phyloP scores from a whole-genome alignment of 2,113 vertebrate genomes.

The Vanacampus margaritifer region DNA sequence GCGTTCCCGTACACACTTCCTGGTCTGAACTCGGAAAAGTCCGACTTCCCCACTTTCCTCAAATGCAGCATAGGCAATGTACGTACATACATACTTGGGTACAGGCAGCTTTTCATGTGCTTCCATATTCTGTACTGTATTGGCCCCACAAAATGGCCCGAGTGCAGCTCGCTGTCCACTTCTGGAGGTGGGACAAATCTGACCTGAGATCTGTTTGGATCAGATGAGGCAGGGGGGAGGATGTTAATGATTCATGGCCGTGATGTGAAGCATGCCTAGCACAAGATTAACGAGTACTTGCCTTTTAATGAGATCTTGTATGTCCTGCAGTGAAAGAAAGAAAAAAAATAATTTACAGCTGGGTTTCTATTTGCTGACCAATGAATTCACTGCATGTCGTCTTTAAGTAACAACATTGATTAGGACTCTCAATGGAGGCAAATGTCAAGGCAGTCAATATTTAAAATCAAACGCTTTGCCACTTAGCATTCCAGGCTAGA shows the following conservation, averaged over 20 bases:
- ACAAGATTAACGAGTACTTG: constrained; percentile 33
- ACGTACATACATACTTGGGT: constrained; percentile 74
- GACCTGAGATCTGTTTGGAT: constrained; percentile 62
- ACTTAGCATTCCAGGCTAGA: neutral
- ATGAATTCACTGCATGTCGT: constrained; percentile 2
- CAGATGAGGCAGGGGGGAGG: constrained; percentile 8
- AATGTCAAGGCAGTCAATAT: constrained; percentile 45
- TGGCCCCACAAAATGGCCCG: constrained; percentile 70
- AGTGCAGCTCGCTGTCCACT: constrained; percentile 60
- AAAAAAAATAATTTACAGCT: too few species aligned
- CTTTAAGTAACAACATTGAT: constrained; percentile 57
- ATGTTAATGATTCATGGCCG: constrained; percentile 1
- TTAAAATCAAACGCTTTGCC: constrained; percentile 28
- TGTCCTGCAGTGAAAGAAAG: constrained; percentile 62
- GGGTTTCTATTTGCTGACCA: constrained; percentile 20
- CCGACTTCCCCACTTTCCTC: too few species aligned
- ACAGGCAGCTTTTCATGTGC: constrained; percentile 73
- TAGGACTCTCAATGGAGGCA: constrained; percentile 31
- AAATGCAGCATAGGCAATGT: too few species aligned
- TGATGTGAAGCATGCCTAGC: constrained; percentile 2
- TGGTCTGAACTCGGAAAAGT: too few species aligned
- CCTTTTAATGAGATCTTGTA: constrained; percentile 75
- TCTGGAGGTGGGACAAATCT: constrained; percentile 58
- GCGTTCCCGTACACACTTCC: too few species aligned
- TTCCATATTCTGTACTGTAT: constrained; percentile 78